Conservation (phyloP, 2,888 invertebrate genomes). For the Tillus elongatus region DNA sequence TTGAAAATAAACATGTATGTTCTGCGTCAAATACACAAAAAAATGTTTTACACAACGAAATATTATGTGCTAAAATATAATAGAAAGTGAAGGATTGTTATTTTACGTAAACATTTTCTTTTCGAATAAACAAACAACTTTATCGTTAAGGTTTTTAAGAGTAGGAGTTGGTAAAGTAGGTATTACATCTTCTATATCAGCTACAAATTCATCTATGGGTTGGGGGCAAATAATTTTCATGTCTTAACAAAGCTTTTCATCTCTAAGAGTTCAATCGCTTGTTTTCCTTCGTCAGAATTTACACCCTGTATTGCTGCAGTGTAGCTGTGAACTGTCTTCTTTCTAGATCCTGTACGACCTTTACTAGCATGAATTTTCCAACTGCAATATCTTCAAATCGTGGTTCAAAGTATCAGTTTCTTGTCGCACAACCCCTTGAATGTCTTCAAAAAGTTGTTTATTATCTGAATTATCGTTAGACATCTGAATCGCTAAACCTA, state of each 20-base stretch:
- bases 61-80: too few species aligned
- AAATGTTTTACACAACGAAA: too few species aligned
- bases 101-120: constrained; percentile 8
- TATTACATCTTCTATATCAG: constrained; percentile 1
- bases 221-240: constrained; percentile 4
- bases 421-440: constrained; percentile 5
- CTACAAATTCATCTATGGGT: background rate
- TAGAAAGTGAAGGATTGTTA: constrained; percentile 3
- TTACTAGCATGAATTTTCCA: constrained; percentile 12
- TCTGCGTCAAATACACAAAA: too few species aligned
- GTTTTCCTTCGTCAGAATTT: constrained; percentile 8
- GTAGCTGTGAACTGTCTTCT: background rate
- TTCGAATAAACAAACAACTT: constrained; percentile 8
- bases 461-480: constrained; percentile 17
- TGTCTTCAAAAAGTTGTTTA: constrained; percentile 10
- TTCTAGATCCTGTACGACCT: constrained; percentile 7
- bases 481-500: constrained; percentile 16
- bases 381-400: constrained; percentile 6
- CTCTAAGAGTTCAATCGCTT: constrained; percentile 8
- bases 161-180: constrained; percentile 4
- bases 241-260: constrained; percentile 9
- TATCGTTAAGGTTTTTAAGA: constrained; percentile 5
- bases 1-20: too few species aligned
- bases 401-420: constrained; percentile 8
- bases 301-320: constrained; percentile 5